These are phyloP conservation scores for Cyphomyrmex costatus DNA, from an alignment of 1,140 invertebrate genomes.

Conservation along the genomic window DNA sequence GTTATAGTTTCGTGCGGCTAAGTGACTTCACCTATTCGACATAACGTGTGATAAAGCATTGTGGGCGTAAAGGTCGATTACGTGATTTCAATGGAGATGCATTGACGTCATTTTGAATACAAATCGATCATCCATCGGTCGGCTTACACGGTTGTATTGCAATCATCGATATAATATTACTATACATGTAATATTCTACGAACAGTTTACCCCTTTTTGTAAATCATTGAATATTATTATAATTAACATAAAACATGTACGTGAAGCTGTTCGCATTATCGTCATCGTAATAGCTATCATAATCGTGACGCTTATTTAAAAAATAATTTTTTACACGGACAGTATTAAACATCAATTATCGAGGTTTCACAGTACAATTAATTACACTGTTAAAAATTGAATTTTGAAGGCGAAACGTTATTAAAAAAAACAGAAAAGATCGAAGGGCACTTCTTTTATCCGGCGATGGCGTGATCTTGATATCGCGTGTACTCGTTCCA, in stretches of 20 bases:
- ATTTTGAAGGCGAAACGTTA: neutral
- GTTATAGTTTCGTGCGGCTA: neutral
- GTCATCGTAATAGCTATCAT: neutral
- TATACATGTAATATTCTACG: neutral
- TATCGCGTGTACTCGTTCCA: neutral
- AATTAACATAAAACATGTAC: neutral
- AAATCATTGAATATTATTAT: slow-evolving; percentile 14
- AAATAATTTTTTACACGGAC: slow-evolving; percentile 5
- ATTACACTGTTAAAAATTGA: neutral
- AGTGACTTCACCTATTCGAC: slow-evolving; percentile 23
- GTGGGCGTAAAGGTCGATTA: slow-evolving; percentile 15
- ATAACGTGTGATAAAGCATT: slow-evolving; percentile 14
- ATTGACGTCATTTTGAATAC: slow-evolving; percentile 21
- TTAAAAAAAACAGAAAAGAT: neutral
- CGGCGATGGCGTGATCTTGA: neutral
- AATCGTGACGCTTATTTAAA: neutral
- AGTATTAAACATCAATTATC: neutral
- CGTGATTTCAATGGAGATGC: slow-evolving; percentile 32
- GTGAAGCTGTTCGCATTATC: neutral
- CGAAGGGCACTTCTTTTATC: no score
- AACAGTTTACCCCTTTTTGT: neutral
- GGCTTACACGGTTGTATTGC: neutral
- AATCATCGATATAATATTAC: neutral
- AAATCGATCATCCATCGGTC: slow-evolving; percentile 13
- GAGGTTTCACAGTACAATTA: neutral